phyloP scores from a whole-genome alignment of 92 coral and sea anemone genomes.

The Meandrina meandrites region DNA sequence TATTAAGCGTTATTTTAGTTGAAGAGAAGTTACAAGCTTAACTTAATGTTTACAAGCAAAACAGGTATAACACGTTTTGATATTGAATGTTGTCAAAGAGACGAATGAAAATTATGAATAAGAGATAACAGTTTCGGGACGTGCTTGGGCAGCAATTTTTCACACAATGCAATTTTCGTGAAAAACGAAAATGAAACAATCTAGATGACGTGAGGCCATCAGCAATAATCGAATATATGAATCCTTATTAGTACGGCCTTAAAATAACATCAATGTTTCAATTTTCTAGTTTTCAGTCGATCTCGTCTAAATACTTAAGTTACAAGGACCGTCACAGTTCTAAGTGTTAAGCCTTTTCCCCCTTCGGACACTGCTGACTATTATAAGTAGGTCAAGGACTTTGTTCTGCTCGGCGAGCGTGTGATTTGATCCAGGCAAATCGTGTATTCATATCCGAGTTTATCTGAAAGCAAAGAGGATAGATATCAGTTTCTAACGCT shows the following conservation, averaged over 20 bases:
- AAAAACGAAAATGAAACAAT: conserved; percentile 9
- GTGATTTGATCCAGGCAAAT: background rate
- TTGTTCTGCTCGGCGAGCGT: background rate
- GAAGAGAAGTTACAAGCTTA: background rate
- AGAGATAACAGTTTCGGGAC: background rate
- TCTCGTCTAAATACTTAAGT: background rate
- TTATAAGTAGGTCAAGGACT: background rate
- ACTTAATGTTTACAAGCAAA: background rate
- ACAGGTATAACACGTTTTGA: background rate
- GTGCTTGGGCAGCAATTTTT: background rate
- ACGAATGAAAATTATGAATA: background rate
- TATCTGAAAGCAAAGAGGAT: conserved; percentile 24
- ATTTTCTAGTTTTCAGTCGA: background rate
- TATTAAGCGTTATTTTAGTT: background rate
- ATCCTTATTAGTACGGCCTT: background rate
- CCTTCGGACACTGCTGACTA: background rate
- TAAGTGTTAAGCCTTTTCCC: background rate
- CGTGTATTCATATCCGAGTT: background rate
- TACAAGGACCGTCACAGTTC: background rate
- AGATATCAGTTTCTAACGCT: background rate
- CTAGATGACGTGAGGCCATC: background rate
- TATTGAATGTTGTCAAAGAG: background rate
- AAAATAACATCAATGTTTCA: background rate
- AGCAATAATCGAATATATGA: background rate
- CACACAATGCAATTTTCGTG: background rate